A percentile compares a stretch with the other conserved stretches of the same genome.
Evolutionary conservation across 1,140 invertebrate species (phyloP).

Genomic region (Dreissena rostriformis): DNA sequence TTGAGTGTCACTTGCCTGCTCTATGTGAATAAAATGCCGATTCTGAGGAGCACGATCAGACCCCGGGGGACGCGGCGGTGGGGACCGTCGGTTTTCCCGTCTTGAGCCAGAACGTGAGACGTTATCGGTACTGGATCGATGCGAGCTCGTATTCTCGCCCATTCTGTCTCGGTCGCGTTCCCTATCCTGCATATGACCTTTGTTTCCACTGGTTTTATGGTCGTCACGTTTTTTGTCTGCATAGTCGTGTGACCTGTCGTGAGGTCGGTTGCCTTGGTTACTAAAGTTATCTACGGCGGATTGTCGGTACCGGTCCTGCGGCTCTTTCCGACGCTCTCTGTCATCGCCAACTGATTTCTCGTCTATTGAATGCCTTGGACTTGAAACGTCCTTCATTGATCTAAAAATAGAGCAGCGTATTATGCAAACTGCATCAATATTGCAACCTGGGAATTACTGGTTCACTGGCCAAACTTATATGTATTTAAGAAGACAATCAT

Average conservation of each 20-base stretch:
- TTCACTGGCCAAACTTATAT: too few relatives aligned
- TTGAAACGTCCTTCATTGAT: conserved; percentile 35
- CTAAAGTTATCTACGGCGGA: conserved; percentile 59
- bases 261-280: conserved; percentile 38
- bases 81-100: conserved; percentile 58
- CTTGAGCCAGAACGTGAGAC: conserved; percentile 32
- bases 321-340: conserved; percentile 61
- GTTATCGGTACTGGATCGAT: conserved; percentile 29
- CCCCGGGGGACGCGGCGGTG: conserved; percentile 60
- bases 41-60: conserved; percentile 56
- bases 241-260: conserved; percentile 56
- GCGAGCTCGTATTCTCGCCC: conserved; percentile 10
- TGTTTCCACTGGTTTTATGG: conserved; percentile 44
- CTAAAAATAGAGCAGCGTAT: not conserved
- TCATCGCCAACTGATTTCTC: conserved; percentile 57
- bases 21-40: conserved; percentile 71
- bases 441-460: too few relatives aligned
- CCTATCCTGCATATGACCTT: conserved; percentile 20
- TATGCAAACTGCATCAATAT: too few relatives aligned
- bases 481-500: too few relatives aligned
- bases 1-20: conserved; percentile 73
- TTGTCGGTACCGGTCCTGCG: conserved; percentile 65
- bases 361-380: conserved; percentile 50
- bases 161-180: conserved; percentile 16
- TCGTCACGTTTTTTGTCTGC: conserved; percentile 60